phyloP scores from a whole-genome alignment of 2,797 vertebrate species.

The Vultur gryphus region DNA sequence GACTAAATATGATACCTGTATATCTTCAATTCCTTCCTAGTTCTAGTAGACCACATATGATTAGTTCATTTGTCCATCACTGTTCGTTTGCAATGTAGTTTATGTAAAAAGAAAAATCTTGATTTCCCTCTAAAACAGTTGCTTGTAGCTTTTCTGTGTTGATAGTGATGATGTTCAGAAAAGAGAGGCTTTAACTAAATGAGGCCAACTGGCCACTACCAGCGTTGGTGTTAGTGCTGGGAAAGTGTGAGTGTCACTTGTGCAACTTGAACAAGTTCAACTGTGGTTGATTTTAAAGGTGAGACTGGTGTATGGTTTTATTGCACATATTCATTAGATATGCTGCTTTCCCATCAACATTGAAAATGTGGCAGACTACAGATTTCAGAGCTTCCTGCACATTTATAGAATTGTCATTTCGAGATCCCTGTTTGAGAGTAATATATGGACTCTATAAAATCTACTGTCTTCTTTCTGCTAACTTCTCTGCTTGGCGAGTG shows the following conservation, averaged over 20 bases:
- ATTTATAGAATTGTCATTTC: neutral
- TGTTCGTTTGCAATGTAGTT: neutral
- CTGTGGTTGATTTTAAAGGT: neutral
- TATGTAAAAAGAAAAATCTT: neutral
- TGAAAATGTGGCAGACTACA: neutral
- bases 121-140: neutral
- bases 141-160: neutral
- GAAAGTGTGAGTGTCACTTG: neutral
- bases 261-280: neutral
- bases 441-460: neutral
- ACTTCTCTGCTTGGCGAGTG: neutral
- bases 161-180: neutral
- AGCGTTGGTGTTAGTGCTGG: neutral
- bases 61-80: neutral
- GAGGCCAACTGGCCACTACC: neutral
- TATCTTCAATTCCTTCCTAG: neutral
- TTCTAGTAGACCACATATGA: neutral
- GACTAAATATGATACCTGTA: neutral
- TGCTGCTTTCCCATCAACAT: neutral
- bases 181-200: neutral
- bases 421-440: neutral
- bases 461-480: neutral
- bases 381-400: neutral
- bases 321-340: neutral
- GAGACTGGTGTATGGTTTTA: neutral